Evolutionary conservation across 2,888 invertebrate species (phyloP), one percentile per base, ranked within the genome.

Genomic region (Polydrusus cervinus): DNA sequence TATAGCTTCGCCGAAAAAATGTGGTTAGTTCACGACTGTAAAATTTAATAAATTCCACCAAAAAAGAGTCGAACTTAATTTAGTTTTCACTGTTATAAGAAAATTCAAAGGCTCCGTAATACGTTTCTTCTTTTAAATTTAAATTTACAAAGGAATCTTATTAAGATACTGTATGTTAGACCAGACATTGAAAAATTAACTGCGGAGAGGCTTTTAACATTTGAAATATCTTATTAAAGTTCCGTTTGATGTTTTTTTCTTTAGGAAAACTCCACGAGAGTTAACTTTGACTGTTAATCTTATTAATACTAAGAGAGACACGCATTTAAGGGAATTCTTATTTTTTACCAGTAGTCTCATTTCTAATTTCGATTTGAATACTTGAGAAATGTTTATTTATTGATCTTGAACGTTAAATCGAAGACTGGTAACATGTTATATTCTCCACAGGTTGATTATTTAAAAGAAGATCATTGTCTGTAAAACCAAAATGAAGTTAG

Each of bases 81-180:
- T 18, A 38, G 34, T 34, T 30, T 60, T 18, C 38, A 7, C 57
- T 16, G 38, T 60, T 38, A 11, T 38, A 60, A 38, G 16, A 1
- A 18, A 30, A 60, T 38, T 16, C 38, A 38, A 60, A 40, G 38
- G 18, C 16, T 11, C 34, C 5, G 16, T 30, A 16, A 49, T 34
- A 13, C 30, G 25, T 49, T 62, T 11, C 30, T 49, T 49, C 16
- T 30, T 64, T 64, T 34, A 64, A 64, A 57, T 68, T 68, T 25
- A 57, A 68, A 40, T 43, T 43, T 53, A 68, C 68, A 68, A 68
- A 68, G 43, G 57, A 68, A 68, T 45, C 57, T 68, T 45, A 68
- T 68, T 68, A 68, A 43, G 55, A 55, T 45, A 53, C 67, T 53
- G 57, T 57, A 57, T 68, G 45, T 57, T 30, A 43, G 45, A 57